Evolutionary conservation across 2,113 vertebrate species (phyloP).

Genomic region (Bagarius yarrelli): DNA sequence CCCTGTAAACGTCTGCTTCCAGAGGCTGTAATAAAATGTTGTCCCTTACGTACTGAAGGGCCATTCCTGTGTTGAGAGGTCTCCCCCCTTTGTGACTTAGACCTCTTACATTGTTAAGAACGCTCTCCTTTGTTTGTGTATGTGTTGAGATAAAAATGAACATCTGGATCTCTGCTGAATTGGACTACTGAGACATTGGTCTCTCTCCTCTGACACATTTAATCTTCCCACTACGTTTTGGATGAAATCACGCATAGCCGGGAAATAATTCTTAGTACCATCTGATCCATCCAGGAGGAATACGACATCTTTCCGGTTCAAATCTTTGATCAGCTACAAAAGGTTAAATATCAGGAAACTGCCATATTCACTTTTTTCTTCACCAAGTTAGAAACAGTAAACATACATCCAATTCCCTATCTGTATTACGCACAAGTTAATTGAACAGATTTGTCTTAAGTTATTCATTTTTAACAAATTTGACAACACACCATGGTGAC

Average conservation of each 20-base stretch:
- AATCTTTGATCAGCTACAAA: not conserved
- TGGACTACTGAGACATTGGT: slow-evolving; percentile 57
- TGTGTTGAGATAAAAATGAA: slow-evolving; percentile 60
- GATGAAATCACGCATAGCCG: slow-evolving; percentile 50
- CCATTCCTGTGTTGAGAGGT: slow-evolving; percentile 59
- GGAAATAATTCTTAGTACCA: slow-evolving; percentile 46
- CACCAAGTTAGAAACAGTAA: not conserved
- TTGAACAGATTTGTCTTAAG: not conserved
- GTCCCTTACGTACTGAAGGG: slow-evolving; percentile 53
- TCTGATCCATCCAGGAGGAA: slow-evolving; percentile 55
- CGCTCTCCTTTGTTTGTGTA: slow-evolving; percentile 48
- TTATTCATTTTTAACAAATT: not conserved
- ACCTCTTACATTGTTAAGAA: slow-evolving; percentile 46
- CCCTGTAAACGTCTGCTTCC: slow-evolving; percentile 50
- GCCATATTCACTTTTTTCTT: not conserved
- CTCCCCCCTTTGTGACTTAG: slow-evolving; percentile 62
- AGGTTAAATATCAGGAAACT: not conserved
- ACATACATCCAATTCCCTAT: not conserved
- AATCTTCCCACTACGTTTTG: slow-evolving; percentile 51
- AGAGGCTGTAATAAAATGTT: slow-evolving; percentile 40
- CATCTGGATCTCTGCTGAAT: slow-evolving; percentile 53
- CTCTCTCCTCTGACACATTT: slow-evolving; percentile 47
- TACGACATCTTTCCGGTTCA: not conserved
- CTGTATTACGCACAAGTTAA: not conserved
- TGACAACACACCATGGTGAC: not conserved